Evolutionary conservation across 2,888 invertebrate species (phyloP), one percentile per base, ranked within the genome.

Genomic region (Catocala fraxini): DNA sequence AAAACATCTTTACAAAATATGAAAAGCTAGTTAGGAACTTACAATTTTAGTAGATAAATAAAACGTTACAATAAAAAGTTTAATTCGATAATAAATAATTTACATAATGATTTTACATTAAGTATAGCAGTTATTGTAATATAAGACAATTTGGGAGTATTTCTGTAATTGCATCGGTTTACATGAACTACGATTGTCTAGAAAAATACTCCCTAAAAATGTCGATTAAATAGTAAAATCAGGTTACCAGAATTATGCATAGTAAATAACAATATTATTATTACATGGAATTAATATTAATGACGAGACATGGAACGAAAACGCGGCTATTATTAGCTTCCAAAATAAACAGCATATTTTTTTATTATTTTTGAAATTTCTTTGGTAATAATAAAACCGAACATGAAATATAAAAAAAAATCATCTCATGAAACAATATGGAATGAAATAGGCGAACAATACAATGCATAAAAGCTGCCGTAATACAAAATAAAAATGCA

Each of bases 1-100:
- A 84, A 79, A 74, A 65, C 6, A 74, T 77, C 83, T 88, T 86
- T 87, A 88, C 86, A 88, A 87, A 84, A 87, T 88, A 88, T 86
- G 89, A 89, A 90, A 91, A 92, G 91, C 92, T 92, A 91, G 91
- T 91, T 93, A 94, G 93, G 93, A 94, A 94, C 93, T 93, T 92
- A 92, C 86, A 90, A 89, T 88, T 90, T 90, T 89, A 90, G 88
- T 85, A 85, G 89, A 90, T 92, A 92, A 92, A 92, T 92, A 92
- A 88, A 86, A 85, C 78, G 77, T 89, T 87, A 87, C 78, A 82
- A 82, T 77, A 82, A 75, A 81, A 84, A 76, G 84, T 86, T 85
- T 87, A 87, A 87, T 89, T 88, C 78, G 83, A 87, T 86, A 92
- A 92, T 92, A 92, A 93, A 92, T 92, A 92, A 90, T 91, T 90